Conservation (phyloP, 2,888 invertebrate genomes). For the Eurytoma californica region DNA sequence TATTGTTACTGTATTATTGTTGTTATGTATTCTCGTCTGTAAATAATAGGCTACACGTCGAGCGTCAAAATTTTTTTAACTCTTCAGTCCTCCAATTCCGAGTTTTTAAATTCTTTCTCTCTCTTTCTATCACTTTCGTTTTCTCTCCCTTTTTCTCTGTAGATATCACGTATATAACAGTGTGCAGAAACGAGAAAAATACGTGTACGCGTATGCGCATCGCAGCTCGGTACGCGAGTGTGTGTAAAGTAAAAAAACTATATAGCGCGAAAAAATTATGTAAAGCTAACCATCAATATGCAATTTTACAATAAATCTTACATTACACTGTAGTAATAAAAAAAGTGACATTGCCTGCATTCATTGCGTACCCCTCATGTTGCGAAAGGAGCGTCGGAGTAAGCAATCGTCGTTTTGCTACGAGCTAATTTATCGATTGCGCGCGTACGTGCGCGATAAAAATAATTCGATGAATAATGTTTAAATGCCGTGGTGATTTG, state of each 20-base stretch:
- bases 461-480: too few relatives aligned
- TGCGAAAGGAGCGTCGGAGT: background rate
- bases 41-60: conserved; percentile 50
- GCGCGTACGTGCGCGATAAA: background rate
- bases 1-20: conserved; percentile 57
- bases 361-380: background rate
- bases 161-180: conserved; percentile 1
- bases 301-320: conserved; percentile 44
- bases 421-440: background rate
- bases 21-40: conserved; percentile 53
- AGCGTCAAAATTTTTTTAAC: conserved; percentile 10
- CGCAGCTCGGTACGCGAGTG: conserved; percentile 20
- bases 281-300: conserved; percentile 37
- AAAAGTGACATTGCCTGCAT: background rate
- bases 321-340: conserved; percentile 38
- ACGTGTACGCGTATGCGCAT: background rate
- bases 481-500: too few relatives aligned
- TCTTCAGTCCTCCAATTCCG: background rate
- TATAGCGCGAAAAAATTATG: conserved; percentile 24
- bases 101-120: conserved; percentile 13
- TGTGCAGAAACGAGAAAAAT: background rate
- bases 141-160: conserved; percentile 11
- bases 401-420: background rate
- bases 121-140: background rate
- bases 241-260: conserved; percentile 9